Percentiles rank a stretch among this genome's conserved stretches.
Conservation (phyloP, 37 sponge, comb jelly and placozoan species). For the Sycon ciliatum region DNA sequence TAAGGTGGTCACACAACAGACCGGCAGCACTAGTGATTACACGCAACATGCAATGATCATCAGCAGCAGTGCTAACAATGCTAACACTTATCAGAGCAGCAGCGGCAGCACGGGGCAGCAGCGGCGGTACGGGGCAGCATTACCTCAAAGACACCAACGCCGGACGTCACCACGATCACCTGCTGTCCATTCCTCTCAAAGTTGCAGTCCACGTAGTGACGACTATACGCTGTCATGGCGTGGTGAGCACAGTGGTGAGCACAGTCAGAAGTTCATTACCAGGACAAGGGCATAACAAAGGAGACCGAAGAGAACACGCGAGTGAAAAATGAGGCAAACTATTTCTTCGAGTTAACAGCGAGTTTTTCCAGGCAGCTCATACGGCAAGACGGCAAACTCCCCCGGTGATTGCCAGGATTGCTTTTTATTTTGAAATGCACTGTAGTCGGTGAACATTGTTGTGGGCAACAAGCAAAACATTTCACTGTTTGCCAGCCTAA, state of each 20-base stretch:
- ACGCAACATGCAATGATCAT: too few species aligned
- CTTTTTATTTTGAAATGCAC: too few species aligned
- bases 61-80: too few species aligned
- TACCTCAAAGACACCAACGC: constrained; percentile 80
- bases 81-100: too few species aligned
- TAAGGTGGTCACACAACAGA: too few species aligned
- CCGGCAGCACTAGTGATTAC: too few species aligned
- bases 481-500: too few species aligned
- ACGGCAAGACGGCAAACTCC: not conserved
- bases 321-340: not conserved
- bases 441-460: not conserved
- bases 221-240: constrained; percentile 50
- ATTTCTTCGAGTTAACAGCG: not conserved
- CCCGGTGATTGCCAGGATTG: too few species aligned
- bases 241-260: too few species aligned
- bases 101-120: too few species aligned
- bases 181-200: constrained; percentile 79
- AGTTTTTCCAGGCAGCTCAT: not conserved
- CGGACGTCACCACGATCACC: constrained; percentile 76
- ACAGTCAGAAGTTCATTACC: too few species aligned
- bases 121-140: too few species aligned
- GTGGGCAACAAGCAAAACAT: not conserved
- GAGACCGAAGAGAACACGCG: not conserved
- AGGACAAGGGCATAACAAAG: not conserved
- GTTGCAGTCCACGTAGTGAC: constrained; percentile 51